These are phyloP conservation scores for Oryzias curvinotus DNA, from an alignment of 2,113 vertebrate genomes.

Conservation along the genomic window DNA sequence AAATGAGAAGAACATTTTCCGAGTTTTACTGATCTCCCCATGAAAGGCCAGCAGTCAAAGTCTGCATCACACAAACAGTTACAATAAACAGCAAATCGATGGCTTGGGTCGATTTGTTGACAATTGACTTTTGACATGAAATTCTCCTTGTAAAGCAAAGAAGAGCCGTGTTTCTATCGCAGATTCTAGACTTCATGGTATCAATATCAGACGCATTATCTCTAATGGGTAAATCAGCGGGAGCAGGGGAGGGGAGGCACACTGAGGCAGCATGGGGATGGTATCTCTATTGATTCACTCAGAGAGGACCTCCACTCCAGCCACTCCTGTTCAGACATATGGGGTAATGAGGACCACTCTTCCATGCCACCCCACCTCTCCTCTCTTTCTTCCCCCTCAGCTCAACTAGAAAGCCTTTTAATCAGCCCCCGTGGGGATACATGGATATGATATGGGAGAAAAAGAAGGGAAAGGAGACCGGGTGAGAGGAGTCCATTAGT, in stretches of 20 bases:
- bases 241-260: constrained; percentile 38
- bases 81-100: constrained; percentile 56
- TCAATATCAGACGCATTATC: constrained; percentile 76
- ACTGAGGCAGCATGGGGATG: constrained; percentile 36
- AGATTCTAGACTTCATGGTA: constrained; percentile 51
- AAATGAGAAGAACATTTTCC: constrained; percentile 3
- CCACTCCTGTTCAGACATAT: constrained; percentile 69
- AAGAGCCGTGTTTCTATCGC: constrained; percentile 64
- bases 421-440: constrained; percentile 70
- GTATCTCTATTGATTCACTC: constrained; percentile 73
- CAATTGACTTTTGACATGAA: constrained; percentile 40
- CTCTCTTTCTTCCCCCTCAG: constrained; percentile 48
- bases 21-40: constrained; percentile 17
- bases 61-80: constrained; percentile 21
- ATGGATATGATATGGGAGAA: constrained; percentile 71
- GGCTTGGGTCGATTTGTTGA: constrained; percentile 43
- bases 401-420: constrained; percentile 72
- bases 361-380: constrained; percentile 31
- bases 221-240: constrained; percentile 67
- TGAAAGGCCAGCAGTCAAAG: constrained; percentile 18
- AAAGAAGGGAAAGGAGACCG: constrained; percentile 56
- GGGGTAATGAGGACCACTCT: constrained; percentile 73
- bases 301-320: constrained; percentile 63
- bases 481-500: constrained; percentile 70
- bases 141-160: constrained; percentile 36